These are phyloP conservation scores for Drosophila bipectinata DNA, from an alignment of 1,140 invertebrate genomes.

Conservation along the genomic window DNA sequence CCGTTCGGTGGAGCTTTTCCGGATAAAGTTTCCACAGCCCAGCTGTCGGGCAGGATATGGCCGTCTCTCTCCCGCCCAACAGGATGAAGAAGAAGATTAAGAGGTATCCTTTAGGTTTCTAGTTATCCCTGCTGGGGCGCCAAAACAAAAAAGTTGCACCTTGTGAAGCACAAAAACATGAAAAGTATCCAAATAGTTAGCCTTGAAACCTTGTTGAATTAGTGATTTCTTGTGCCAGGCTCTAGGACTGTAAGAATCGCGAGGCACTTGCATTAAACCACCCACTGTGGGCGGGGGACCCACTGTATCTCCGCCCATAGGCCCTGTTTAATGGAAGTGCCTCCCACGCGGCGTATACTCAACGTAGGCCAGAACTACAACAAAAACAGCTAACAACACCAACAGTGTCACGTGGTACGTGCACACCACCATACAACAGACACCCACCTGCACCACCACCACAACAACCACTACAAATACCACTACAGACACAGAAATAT, in stretches of 20 bases:
- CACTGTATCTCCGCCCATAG: conserved; percentile 31
- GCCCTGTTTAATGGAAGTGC: conserved; percentile 52
- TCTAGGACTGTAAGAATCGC: conserved; percentile 64
- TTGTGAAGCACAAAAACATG: conserved; percentile 29
- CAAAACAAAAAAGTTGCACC: conserved; percentile 27
- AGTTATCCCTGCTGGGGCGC: conserved; percentile 20
- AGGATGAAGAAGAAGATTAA: conserved; percentile 4
- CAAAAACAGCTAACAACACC: conserved; percentile 30
- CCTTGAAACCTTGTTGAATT: conserved; percentile 3
- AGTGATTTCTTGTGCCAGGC: conserved; percentile 25
- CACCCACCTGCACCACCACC: conserved; percentile 24
- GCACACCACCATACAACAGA: conserved; percentile 29
- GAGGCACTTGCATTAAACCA: conserved; percentile 66
- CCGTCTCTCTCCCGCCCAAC: conserved; percentile 20
- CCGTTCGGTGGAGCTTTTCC: conserved; percentile 13
- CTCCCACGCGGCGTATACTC: conserved; percentile 64
- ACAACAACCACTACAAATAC: background rate
- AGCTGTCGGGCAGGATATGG: conserved; percentile 35
- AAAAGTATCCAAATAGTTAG: conserved; percentile 12
- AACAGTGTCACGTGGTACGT: conserved; percentile 10
- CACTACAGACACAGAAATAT: conserved; percentile 1
- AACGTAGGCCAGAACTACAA: conserved; percentile 46
- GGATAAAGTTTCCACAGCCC: conserved; percentile 28
- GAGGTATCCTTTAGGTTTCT: conserved; percentile 20
- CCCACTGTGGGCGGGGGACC: conserved; percentile 21